Evolutionary conservation across 2,113 vertebrate genomes (phyloP), one percentile per base, ranked within the genome.

Genomic region (Marcusenius ussheri): DNA sequence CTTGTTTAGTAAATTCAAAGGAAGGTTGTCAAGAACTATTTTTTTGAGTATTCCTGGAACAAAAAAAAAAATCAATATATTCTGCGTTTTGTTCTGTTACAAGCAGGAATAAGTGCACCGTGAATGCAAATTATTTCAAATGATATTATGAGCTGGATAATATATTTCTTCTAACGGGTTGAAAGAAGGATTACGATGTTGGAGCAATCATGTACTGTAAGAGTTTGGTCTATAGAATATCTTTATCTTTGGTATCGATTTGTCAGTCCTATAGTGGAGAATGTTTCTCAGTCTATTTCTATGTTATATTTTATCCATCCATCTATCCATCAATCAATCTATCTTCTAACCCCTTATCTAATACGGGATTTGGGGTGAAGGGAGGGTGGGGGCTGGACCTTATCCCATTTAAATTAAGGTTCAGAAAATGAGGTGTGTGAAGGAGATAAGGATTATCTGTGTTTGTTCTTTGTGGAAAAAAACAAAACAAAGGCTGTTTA

Each of bases 11-110:
- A 49, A 85, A 47, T 86, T 91, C 46, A 85, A 91, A 95, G 95
- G 93, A 96, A 96, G 92, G 90, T 77, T 77, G 27, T 50, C 19
- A 1, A 86, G 42, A 90, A 62, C 13, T 42, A 21, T 39, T 39
- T 17, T 35, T 35, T 77, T 77, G 70, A 77, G 70, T 77, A 35
- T 31, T 31, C 27, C 66, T 74, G 66, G 66, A 35, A 27, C 27
- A 70, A 70, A 11, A 51, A 74, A 27, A 66, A 27, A 74, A 24
- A 62, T 70, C 27, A 19, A 80, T 80, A 80, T 39, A 42, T 80
- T 80, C 35, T 42, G 74, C 1, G 17, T 80, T 80, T 80, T n/a
- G 7, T 62, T 74, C 66, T 74, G n/a, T 74, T 13, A 74, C n/a
- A 74, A 74, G 66, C 66, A 35, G 27, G 31, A 74, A 74, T 74